phyloP scores from a whole-genome alignment of 2,797 vertebrate genomes.

The Rhyacichthys aspro region DNA sequence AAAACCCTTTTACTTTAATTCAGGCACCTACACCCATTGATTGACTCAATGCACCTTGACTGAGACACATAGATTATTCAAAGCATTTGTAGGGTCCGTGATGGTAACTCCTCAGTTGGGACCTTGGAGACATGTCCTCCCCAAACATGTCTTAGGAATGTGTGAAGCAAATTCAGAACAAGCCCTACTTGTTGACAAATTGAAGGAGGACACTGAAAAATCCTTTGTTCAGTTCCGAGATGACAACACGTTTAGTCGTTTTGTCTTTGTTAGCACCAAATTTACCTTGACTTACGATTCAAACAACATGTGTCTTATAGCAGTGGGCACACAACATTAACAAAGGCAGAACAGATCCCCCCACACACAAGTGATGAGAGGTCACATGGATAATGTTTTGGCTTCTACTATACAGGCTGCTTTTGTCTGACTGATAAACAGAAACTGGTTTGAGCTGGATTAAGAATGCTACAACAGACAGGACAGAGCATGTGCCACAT shows the following conservation, averaged over 20 bases:
- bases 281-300: constrained; percentile 33
- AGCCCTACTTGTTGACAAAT: not conserved
- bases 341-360: not conserved
- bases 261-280: not conserved
- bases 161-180: not conserved
- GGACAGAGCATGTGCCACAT: not conserved
- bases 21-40: not conserved
- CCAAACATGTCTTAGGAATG: not conserved
- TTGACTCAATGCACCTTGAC: too few relatives aligned
- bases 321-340: constrained; percentile 14
- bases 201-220: too few relatives aligned
- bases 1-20: too few relatives aligned
- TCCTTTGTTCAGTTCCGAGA: too few relatives aligned
- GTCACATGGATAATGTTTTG: constrained; percentile 66
- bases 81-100: not conserved
- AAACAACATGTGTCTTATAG: constrained; percentile 2
- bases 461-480: constrained; percentile 13
- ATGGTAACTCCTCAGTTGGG: not conserved
- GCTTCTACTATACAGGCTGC: constrained; percentile 49
- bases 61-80: not conserved
- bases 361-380: constrained; percentile 30
- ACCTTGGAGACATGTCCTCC: not conserved
- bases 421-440: constrained; percentile 69
- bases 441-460: constrained; percentile 73
- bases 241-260: too few relatives aligned